Evolutionary conservation across 2,888 invertebrate genomes (phyloP), one percentile per base, ranked within the genome.

Genomic region (Osedax frankpressi): DNA sequence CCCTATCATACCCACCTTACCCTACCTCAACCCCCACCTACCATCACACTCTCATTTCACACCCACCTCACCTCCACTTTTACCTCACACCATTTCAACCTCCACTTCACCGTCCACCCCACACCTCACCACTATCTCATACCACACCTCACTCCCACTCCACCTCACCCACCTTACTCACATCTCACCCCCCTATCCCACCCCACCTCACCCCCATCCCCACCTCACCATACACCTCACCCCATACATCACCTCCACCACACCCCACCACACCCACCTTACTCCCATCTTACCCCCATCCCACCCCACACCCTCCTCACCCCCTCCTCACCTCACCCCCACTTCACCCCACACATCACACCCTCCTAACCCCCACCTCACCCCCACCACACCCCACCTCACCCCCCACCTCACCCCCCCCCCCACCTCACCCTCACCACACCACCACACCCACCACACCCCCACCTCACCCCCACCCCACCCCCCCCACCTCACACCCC

Each of bases 371-470:
- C n/a, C n/a, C n/a, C n/a, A n/a, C n/a, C n/a, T n/a, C n/a, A n/a
- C n/a, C n/a, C n/a, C n/a, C 77, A 81, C n/a, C n/a, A n/a, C n/a
- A n/a, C n/a, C 30, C 24, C 30, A 63, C 19, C 59, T 14, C 0
- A 27, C n/a, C 28, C 19, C 29, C 24, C 28, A 11, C 70, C 28
- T 11, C 25, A 59, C n/a, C 29, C 30, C 30, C 29, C 14, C 29
- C 14, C n/a, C 14, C 24, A 11, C 14, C 14, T n/a, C 28, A 24
- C n/a, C 27, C 27, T 6, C 11, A 24, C 11, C 25, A 6, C 14
- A 19, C 28, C 24, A 24, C 30, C 6, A 6, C 62, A 3, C 24
- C 28, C 63, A 76, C 11, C n/a, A n/a, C n/a, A n/a, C n/a, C n/a
- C n/a, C n/a, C n/a, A n/a, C n/a, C n/a, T n/a, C n/a, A n/a, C n/a